Conservation (phyloP, 2,888 invertebrate genomes). For the Drosophila histrio region DNA sequence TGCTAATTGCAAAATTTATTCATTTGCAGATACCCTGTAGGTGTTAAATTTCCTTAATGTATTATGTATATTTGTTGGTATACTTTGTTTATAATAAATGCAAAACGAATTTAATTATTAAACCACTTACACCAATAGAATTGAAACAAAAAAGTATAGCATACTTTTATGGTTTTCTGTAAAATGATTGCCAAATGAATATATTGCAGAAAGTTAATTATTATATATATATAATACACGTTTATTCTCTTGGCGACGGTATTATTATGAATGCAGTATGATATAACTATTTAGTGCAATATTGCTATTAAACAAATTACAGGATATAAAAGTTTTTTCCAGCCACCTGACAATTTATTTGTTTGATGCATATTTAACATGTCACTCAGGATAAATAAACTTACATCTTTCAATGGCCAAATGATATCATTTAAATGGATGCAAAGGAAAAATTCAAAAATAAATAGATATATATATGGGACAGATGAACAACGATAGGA, state of each 20-base stretch:
- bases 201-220: not conserved
- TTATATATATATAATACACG: not conserved
- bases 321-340: not conserved
- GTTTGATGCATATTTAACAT: slow-evolving; percentile 2
- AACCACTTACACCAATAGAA: too few species aligned
- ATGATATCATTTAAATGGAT: slow-evolving; percentile 15
- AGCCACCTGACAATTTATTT: not conserved
- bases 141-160: not conserved
- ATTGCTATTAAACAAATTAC: not conserved
- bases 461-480: not conserved
- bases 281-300: not conserved
- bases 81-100: not conserved
- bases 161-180: not conserved
- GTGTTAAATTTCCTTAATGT: not conserved
- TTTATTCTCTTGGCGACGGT: not conserved
- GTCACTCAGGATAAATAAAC: slow-evolving; percentile 4
- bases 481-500: slow-evolving; percentile 10
- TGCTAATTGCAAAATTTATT: too few species aligned
- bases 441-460: not conserved
- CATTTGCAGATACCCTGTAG: not conserved
- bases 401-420: slow-evolving; percentile 13
- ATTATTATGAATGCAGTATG: not conserved
- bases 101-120: too few species aligned
- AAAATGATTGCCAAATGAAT: not conserved
- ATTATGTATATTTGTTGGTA: too few species aligned